phyloP scores from a whole-genome alignment of 2,888 invertebrate genomes.

The Endotricha flammealis region DNA sequence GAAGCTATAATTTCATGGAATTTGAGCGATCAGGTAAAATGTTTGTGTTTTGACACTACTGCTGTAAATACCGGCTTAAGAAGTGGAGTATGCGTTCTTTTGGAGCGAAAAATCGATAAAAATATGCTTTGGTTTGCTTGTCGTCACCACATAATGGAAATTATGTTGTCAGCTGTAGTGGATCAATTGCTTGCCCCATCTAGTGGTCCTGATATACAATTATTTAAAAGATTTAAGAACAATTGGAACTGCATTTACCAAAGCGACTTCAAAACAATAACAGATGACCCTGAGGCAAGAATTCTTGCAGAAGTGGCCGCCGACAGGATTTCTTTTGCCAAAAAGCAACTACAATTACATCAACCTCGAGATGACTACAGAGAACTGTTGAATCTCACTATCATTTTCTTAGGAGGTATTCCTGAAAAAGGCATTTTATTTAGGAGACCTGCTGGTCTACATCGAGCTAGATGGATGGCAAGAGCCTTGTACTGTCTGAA shows the following conservation, averaged over 20 bases:
- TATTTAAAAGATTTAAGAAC: slow-evolving; percentile 11
- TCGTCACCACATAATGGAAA: slow-evolving; percentile 20
- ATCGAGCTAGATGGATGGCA: slow-evolving; percentile 17
- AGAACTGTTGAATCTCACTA: slow-evolving; percentile 10
- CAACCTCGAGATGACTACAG: slow-evolving; percentile 14
- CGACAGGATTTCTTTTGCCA: not conserved
- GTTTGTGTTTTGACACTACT: slow-evolving; percentile 12
- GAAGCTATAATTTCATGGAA: slow-evolving; percentile 10
- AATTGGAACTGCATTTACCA: slow-evolving; percentile 10
- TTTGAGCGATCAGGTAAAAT: slow-evolving; percentile 12
- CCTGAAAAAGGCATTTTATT: slow-evolving; percentile 12
- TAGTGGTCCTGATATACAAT: slow-evolving; percentile 13
- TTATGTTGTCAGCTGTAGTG: slow-evolving; percentile 13
- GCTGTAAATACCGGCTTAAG: slow-evolving; percentile 16
- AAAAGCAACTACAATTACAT: slow-evolving; percentile 1
- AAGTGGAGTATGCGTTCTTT: slow-evolving; percentile 14
- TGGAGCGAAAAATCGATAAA: slow-evolving; percentile 17
- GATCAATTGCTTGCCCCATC: slow-evolving; percentile 14
- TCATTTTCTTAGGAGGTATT: slow-evolving; percentile 11
- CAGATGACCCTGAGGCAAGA: slow-evolving; percentile 2
- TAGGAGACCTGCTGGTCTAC: slow-evolving; percentile 13
- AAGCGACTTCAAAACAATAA: slow-evolving; percentile 5
- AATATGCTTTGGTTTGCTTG: slow-evolving; percentile 18
- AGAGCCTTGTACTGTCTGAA: slow-evolving; percentile 13
- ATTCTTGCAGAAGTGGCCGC: not conserved